Percentiles rank a stretch among this genome's conserved stretches.
Conservation (phyloP, 2,113 vertebrate species). For the Castor canadensis region DNA sequence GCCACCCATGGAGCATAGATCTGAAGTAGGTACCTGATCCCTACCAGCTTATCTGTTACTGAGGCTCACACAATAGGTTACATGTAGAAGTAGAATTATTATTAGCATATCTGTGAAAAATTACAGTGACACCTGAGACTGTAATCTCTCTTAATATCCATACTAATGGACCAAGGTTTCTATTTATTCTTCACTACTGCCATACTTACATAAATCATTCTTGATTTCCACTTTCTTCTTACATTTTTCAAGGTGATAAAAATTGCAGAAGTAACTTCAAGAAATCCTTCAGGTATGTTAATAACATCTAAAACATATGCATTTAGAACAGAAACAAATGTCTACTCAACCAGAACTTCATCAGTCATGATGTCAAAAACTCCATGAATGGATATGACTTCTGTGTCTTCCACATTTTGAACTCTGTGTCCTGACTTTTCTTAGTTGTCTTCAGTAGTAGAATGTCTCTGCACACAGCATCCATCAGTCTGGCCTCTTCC, state of each 20-base stretch:
- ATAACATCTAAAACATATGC: not conserved
- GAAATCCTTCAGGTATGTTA: not conserved
- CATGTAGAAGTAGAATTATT: not conserved
- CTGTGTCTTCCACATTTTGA: not conserved
- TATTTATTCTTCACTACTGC: not conserved
- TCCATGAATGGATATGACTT: not conserved
- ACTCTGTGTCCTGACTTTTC: not conserved
- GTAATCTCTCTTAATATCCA: not conserved
- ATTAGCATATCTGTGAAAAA: not conserved
- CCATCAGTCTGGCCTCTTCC: not conserved
- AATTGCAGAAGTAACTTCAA: not conserved
- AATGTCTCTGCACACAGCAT: not conserved
- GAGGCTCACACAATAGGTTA: not conserved
- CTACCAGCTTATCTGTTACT: not conserved
- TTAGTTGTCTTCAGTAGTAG: not conserved
- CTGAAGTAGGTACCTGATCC: not conserved
- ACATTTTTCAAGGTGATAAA: not conserved
- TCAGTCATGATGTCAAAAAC: not conserved
- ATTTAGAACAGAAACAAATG: not conserved
- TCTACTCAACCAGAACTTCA: not conserved
- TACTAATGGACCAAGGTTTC: not conserved
- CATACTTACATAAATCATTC: not conserved
- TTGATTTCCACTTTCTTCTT: not conserved
- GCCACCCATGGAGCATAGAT: not conserved
- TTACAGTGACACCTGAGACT: not conserved